Conservation (phyloP, 2,888 invertebrate genomes). For the Heteropelma amictum region DNA sequence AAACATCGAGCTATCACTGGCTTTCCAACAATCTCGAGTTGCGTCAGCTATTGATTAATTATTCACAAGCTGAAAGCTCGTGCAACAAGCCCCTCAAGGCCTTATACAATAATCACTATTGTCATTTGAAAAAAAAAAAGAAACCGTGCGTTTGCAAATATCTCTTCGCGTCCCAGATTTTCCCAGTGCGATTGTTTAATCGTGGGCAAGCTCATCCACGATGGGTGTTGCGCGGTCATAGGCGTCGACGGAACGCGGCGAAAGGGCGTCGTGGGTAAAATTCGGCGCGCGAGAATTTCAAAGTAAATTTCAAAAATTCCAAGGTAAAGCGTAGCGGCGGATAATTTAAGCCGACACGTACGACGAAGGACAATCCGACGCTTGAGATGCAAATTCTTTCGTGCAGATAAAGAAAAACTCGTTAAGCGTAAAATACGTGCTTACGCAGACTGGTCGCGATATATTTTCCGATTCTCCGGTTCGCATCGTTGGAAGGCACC, state of each 20-base stretch:
- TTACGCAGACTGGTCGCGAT: background rate
- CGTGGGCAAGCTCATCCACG: too few species aligned
- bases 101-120: background rate
- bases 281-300: too few species aligned
- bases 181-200: background rate
- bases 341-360: background rate
- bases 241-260: too few species aligned
- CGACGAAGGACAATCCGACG: background rate
- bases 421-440: constrained; percentile 12
- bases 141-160: background rate
- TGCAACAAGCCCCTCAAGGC: background rate
- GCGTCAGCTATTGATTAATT: background rate
- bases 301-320: too few species aligned
- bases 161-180: background rate
- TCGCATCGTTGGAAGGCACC: too few species aligned
- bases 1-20: background rate
- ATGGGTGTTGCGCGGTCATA: too few species aligned
- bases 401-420: constrained; percentile 30
- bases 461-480: too few species aligned
- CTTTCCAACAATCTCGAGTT: constrained; percentile 22
- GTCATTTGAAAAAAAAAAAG: background rate
- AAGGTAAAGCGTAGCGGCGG: too few species aligned
- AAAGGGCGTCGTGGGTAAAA: too few species aligned
- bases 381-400: constrained; percentile 24
- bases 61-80: constrained; percentile 21